These are phyloP conservation scores for Tetrax tetrax DNA, from an alignment of 2,113 vertebrate species.

Conservation along the genomic window DNA sequence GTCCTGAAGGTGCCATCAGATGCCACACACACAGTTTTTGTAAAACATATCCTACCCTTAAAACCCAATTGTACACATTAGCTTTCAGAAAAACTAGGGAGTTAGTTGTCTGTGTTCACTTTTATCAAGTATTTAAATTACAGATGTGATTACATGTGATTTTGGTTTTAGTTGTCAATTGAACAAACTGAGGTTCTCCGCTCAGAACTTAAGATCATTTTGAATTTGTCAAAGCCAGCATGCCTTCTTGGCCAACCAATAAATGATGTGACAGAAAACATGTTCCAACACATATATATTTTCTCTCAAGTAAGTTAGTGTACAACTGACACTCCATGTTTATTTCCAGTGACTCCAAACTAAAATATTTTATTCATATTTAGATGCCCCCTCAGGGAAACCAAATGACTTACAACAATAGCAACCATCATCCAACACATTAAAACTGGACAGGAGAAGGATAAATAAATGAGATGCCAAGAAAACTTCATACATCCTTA, in stretches of 20 bases:
- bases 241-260: not conserved
- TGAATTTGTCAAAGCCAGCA: not conserved
- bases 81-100: not conserved
- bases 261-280: not conserved
- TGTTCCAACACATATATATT: not conserved
- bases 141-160: not conserved
- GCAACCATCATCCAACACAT: not conserved
- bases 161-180: not conserved
- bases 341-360: not conserved
- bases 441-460: not conserved
- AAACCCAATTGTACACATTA: not conserved
- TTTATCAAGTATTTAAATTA: not conserved
- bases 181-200: not conserved
- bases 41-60: not conserved
- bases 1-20: not conserved
- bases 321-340: not conserved
- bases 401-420: not conserved
- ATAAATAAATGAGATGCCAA: not conserved
- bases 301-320: not conserved
- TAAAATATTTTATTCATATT: constrained; percentile 1
- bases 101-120: not conserved
- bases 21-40: fast-evolving
- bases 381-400: not conserved
- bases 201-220: not conserved
- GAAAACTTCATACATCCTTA: not conserved